A percentile compares a stretch with the other conserved stretches of the same genome.
phyloP scores from a whole-genome alignment of 1,140 invertebrate species.

The Spodoptera frugiperda region DNA sequence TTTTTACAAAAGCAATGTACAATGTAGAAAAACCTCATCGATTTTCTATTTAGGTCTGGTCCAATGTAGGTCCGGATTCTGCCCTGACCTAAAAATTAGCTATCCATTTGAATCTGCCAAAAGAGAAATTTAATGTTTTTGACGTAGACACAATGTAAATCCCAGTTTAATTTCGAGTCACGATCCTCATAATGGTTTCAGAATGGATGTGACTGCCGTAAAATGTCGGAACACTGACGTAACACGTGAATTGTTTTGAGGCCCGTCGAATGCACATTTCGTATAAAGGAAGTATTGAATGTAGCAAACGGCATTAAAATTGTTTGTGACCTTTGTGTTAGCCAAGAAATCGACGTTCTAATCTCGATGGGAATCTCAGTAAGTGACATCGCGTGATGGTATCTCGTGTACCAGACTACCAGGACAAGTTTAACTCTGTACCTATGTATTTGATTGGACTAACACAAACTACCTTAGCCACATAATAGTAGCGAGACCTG shows the following conservation, averaged over 20 bases:
- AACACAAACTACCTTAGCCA: slow-evolving; percentile 10
- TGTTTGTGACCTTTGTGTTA: slow-evolving; percentile 8
- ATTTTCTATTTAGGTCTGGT: slow-evolving; percentile 32
- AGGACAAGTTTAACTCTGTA: slow-evolving; percentile 7
- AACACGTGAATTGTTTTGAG: slow-evolving; percentile 11
- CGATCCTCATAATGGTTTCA: slow-evolving; percentile 8
- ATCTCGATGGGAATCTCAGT: slow-evolving; percentile 9
- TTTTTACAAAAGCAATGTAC: not conserved
- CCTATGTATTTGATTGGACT: slow-evolving; percentile 12
- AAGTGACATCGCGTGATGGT: slow-evolving; percentile 27
- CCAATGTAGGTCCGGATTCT: slow-evolving; percentile 4
- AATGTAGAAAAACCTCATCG: not conserved
- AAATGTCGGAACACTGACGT: slow-evolving; percentile 6
- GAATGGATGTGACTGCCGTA: slow-evolving; percentile 16
- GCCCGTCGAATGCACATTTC: not conserved
- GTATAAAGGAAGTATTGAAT: slow-evolving; percentile 1
- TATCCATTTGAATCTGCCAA: slow-evolving; percentile 22
- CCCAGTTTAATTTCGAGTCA: slow-evolving; percentile 21
- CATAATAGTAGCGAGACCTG: not conserved
- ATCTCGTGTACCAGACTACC: slow-evolving; percentile 7
- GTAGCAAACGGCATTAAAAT: not conserved
- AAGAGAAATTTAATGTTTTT: slow-evolving; percentile 10
- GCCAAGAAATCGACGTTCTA: not conserved
- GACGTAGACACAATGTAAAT: slow-evolving; percentile 5
- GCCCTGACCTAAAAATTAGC: slow-evolving; percentile 25